Base-by-base conservation (phyloP, 2,113 vertebrate genomes). In the Murina feae region DNA sequence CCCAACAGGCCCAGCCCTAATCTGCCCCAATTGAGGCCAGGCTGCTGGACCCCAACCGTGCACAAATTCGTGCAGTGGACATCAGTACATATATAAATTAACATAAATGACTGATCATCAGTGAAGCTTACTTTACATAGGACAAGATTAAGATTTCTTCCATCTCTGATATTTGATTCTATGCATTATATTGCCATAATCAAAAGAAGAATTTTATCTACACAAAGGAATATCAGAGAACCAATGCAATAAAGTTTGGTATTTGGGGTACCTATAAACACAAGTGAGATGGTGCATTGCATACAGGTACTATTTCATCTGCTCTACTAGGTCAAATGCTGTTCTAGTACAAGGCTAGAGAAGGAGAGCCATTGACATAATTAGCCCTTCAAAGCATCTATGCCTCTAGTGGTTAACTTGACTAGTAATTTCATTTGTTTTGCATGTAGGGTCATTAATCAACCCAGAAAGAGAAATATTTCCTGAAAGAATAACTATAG, bases 401-500 rank as follows among this genome's bases (percentile, higher is more conserved):
- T 65, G 44, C 35, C 65, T 87, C n/a, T 51, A 69, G 44, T 92
- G 47, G 58, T 55, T 94, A 91, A 78, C 47, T 91, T 86, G 78
- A 79, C 79, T 83, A 81, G 39, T 87, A 88, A 86, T 49, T 96
- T 86, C n/a, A 83, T 91, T 91, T 96, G 16, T 78, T 91, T 92
- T 85, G 16, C 37, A 78, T 71, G 18, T 37, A 91, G 49, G 85
- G 44, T 93, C 60, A 65, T 95, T 94, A 88, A 90, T 44, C 49
- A 89, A 93, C 76, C 81, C 80, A 96, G 71, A 95, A 82, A 90
- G 74, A 42, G 14, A 18, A 96, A 28, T 80, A 60, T 32, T 91
- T 93, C 42, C 55, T 86, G 83, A 89, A 95, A 96, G 51, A 89
- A 75, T 81, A 90, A 89, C 84, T 93, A 83, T 35, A 89, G 85